A percentile compares a stretch with the other conserved stretches of the same genome.
Conservation (phyloP, 1,140 invertebrate genomes). For the Diploscapter pachys region DNA sequence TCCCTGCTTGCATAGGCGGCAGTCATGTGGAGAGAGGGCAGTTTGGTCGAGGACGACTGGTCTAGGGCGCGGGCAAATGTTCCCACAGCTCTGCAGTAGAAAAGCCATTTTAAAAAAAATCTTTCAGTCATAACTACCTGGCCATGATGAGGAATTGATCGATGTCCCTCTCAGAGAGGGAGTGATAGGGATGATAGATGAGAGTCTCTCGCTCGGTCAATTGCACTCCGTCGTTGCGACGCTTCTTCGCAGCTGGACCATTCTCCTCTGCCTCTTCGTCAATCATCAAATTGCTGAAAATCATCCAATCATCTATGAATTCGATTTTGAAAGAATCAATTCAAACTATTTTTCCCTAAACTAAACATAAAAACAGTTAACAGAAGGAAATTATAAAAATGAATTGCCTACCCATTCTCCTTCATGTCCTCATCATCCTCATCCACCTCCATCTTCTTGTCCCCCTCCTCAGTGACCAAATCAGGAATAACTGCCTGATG, state of each 20-base stretch:
- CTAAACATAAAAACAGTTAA: neutral
- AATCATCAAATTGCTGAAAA: conserved; percentile 37
- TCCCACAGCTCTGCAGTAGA: conserved; percentile 76
- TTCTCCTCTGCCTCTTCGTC: conserved; percentile 40
- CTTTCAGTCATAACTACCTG: conserved; percentile 61
- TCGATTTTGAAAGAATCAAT: neutral
- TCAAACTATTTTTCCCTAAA: neutral
- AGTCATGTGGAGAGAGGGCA: conserved; percentile 96
- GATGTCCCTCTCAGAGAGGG: conserved; percentile 86
- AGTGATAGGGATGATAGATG: conserved; percentile 86
- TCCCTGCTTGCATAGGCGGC: conserved; percentile 96
- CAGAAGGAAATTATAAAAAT: conserved; percentile 1
- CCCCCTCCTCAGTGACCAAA: conserved; percentile 25
- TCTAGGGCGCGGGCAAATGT: conserved; percentile 97
- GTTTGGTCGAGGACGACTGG: conserved; percentile 93
- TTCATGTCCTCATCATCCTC: conserved; percentile 32
- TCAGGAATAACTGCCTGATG: conserved; percentile 81
- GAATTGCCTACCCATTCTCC: conserved; percentile 36
- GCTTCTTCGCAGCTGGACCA: neutral
- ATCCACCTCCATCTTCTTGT: conserved; percentile 13
- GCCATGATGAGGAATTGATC: conserved; percentile 97
- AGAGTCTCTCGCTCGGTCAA: conserved; percentile 76
- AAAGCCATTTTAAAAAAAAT: conserved; percentile 15
- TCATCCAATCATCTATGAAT: neutral
- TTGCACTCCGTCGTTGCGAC: conserved; percentile 7